A percentile compares a stretch with the other conserved stretches of the same genome.
phyloP scores from a whole-genome alignment of 2,797 vertebrate species.

The Artibeus lituratus region DNA sequence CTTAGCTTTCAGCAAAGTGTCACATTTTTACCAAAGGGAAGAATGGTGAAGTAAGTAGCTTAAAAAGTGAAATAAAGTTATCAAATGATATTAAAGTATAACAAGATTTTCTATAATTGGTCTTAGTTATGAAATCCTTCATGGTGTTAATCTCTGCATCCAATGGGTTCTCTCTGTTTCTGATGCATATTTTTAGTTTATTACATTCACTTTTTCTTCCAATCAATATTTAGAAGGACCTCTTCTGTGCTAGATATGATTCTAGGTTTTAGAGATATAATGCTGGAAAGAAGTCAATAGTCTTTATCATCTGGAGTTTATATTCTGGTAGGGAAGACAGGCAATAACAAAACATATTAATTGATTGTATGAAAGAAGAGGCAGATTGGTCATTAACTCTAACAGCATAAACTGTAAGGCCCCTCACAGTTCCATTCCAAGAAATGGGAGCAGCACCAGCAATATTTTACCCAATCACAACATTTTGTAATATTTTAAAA shows the following conservation, averaged over 20 bases:
- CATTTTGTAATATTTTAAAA: background rate
- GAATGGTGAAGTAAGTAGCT: background rate
- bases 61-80: background rate
- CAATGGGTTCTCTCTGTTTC: background rate
- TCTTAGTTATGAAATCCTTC: background rate
- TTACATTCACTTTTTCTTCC: background rate
- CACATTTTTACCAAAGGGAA: background rate
- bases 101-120: background rate
- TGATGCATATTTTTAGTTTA: background rate
- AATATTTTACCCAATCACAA: background rate
- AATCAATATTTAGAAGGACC: background rate
- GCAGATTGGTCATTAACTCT: background rate
- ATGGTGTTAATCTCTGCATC: background rate
- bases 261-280: background rate
- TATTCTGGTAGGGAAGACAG: background rate
- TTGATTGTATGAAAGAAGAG: background rate
- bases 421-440: background rate
- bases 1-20: background rate
- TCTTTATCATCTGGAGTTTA: background rate
- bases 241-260: background rate
- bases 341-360: background rate
- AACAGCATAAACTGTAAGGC: background rate
- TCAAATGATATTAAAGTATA: background rate
- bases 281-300: background rate
- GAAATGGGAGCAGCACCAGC: background rate